phyloP scores from a whole-genome alignment of 2,113 vertebrate species.

The Myotis yumanensis region DNA sequence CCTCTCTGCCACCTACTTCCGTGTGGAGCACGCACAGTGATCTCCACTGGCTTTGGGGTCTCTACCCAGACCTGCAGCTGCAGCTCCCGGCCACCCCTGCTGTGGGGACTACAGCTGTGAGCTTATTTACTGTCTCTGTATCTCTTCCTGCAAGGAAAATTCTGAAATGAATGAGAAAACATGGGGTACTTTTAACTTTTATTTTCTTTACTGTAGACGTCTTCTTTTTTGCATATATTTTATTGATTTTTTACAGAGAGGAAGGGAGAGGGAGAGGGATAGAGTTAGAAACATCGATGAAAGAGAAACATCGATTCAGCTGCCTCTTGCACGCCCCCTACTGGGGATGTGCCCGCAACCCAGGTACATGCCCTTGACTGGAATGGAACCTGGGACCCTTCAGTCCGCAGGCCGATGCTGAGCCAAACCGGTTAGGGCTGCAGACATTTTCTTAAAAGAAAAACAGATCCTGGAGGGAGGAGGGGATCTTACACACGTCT shows the following conservation, averaged over 20 bases:
- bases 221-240: neutral
- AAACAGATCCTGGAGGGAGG: neutral
- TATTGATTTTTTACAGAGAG: too few relatives aligned
- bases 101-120: neutral
- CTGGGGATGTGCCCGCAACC: too few relatives aligned
- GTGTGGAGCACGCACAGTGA: neutral
- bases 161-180: neutral
- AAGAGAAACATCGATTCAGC: too few relatives aligned
- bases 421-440: neutral
- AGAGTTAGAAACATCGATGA: too few relatives aligned
- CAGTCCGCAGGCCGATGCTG: too few relatives aligned
- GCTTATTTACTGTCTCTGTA: neutral
- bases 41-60: rapidly evolving
- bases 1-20: neutral
- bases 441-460: constrained; percentile 13
- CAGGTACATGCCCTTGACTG: too few relatives aligned
- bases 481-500: neutral
- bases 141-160: neutral
- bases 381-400: too few relatives aligned
- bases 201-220: constrained; percentile 19
- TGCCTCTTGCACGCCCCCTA: too few relatives aligned
- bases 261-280: too few relatives aligned
- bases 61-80: neutral
- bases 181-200: neutral
- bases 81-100: neutral